Evolutionary conservation across 2,888 invertebrate genomes (phyloP).

Genomic region (Amblyjoppa fuscipennis): DNA sequence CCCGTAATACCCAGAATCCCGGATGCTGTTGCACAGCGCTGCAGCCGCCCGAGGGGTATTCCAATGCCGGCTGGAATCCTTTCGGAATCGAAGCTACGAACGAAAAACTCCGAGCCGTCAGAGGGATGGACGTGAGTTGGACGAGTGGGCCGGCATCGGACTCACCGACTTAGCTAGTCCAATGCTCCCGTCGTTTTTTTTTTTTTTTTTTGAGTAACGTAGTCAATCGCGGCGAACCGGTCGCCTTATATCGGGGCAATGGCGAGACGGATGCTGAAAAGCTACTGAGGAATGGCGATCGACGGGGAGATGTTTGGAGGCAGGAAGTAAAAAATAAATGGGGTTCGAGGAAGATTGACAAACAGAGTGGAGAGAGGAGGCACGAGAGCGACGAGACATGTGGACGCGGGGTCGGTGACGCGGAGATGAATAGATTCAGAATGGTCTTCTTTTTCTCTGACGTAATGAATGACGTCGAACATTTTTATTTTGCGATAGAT

Average conservation of each 20-base stretch:
- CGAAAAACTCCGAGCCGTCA: slow-evolving; percentile 6
- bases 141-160: background rate
- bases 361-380: background rate
- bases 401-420: background rate
- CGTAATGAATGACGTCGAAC: background rate
- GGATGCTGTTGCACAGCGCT: background rate
- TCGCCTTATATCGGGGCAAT: background rate
- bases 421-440: background rate
- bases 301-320: background rate
- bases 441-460: background rate
- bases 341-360: background rate
- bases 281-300: background rate
- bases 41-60: background rate
- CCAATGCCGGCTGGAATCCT: slow-evolving; percentile 1
- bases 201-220: background rate
- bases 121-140: background rate
- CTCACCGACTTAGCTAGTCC: slow-evolving; percentile 2
- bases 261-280: background rate
- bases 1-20: slow-evolving; percentile 20
- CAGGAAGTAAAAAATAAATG: background rate
- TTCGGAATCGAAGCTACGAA: slow-evolving; percentile 26
- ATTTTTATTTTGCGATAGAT: background rate
- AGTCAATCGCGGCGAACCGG: background rate
- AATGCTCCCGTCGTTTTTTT: background rate
- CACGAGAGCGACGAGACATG: background rate